Evolutionary conservation across 2,888 invertebrate species (phyloP).

Genomic region (Liodrosophila aerea): DNA sequence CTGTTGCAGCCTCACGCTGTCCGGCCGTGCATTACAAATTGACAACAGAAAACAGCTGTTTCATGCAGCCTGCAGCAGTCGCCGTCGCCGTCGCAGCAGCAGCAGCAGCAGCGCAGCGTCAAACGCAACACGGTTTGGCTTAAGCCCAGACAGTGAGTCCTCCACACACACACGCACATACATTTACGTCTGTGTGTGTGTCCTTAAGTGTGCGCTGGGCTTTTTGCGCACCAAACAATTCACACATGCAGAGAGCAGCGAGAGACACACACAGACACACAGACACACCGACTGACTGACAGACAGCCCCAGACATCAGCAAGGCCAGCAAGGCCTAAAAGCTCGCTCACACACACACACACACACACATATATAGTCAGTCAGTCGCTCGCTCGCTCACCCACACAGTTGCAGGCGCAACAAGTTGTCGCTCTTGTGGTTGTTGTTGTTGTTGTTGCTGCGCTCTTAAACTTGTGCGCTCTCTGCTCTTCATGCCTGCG

Average conservation of each 20-base stretch:
- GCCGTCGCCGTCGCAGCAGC: slow-evolving; percentile 14
- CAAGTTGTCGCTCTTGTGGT: slow-evolving; percentile 69
- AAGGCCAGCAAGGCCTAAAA: slow-evolving; percentile 51
- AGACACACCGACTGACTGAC: slow-evolving; percentile 27
- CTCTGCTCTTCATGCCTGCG: slow-evolving; percentile 33
- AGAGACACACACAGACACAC: slow-evolving; percentile 19
- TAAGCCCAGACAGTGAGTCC: slow-evolving; percentile 44
- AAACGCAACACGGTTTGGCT: slow-evolving; percentile 29
- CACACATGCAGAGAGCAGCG: slow-evolving; percentile 24
- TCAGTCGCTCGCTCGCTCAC: slow-evolving; percentile 35
- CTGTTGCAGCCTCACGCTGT: slow-evolving; percentile 35
- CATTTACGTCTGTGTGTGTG: slow-evolving; percentile 44
- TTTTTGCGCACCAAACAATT: slow-evolving; percentile 64
- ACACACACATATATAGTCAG: slow-evolving; percentile 4
- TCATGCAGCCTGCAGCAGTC: slow-evolving; percentile 34
- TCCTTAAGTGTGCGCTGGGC: slow-evolving; percentile 59
- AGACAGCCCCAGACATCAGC: slow-evolving; percentile 32
- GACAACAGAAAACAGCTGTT: slow-evolving; percentile 64
- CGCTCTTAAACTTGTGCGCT: slow-evolving; percentile 11
- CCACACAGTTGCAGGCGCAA: slow-evolving; percentile 59
- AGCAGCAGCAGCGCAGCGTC: slow-evolving; percentile 17
- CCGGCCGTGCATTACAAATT: slow-evolving; percentile 37
- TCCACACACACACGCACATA: slow-evolving; percentile 31
- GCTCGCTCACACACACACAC: slow-evolving; percentile 21
- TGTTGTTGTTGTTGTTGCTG: slow-evolving; percentile 12